Evolutionary conservation across 2,888 invertebrate genomes (phyloP).

Genomic region (Actias luna): DNA sequence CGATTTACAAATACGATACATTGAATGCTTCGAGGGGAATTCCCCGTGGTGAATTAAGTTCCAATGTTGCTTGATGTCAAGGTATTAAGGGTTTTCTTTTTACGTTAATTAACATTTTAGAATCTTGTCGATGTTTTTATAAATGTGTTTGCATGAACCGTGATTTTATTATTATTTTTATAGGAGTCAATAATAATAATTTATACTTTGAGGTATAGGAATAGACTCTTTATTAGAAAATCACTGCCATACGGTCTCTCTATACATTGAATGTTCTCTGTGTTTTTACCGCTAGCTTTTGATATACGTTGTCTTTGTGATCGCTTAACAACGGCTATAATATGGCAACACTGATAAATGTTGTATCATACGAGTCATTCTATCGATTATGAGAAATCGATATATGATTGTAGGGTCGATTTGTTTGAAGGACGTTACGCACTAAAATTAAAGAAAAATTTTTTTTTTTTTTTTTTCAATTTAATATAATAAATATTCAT

Average conservation of each 20-base stretch:
- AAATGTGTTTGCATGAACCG: neutral
- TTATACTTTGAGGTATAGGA: no score
- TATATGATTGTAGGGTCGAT: slow-evolving; percentile 19
- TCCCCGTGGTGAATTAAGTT: neutral
- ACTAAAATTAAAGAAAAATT: slow-evolving; percentile 67
- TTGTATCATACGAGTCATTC: slow-evolving; percentile 35
- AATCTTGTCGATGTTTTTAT: neutral
- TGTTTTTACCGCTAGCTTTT: no score
- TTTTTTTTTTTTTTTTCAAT: slow-evolving; percentile 78
- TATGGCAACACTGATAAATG: slow-evolving; percentile 22
- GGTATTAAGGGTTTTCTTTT: neutral
- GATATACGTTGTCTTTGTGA: neutral
- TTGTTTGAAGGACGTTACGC: slow-evolving; percentile 40
- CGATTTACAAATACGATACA: no score
- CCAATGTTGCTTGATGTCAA: neutral
- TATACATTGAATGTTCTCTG: no score
- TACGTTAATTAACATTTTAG: neutral
- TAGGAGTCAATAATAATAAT: no score
- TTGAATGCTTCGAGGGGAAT: no score
- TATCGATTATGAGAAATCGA: slow-evolving; percentile 36
- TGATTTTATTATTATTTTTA: no score
- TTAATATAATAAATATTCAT: slow-evolving; percentile 62
- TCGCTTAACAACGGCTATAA: neutral
- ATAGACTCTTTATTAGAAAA: neutral
- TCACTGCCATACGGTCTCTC: slow-evolving; percentile 1